Evolutionary conservation across 2,888 invertebrate genomes (phyloP).

Genomic region (Ennomos fuscantarius): DNA sequence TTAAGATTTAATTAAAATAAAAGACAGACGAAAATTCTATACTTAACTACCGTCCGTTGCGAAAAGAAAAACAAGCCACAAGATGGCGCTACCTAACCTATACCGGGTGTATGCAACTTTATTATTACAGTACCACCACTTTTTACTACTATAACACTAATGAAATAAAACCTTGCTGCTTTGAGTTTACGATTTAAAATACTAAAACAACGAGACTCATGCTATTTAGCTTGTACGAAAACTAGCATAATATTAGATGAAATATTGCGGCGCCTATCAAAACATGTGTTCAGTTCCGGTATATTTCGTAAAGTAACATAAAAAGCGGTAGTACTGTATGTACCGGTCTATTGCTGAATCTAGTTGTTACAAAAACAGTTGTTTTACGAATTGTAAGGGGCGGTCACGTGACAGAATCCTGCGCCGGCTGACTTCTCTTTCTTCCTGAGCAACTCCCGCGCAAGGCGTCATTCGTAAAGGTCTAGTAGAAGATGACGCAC

Average conservation of each 20-base stretch:
- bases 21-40: conserved; percentile 15
- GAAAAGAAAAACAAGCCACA: conserved; percentile 8
- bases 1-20: conserved; percentile 10
- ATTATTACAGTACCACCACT: not conserved
- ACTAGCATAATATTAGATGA: too few relatives aligned
- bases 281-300: too few relatives aligned
- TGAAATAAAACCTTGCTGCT: too few relatives aligned
- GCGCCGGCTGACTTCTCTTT: conserved; percentile 46
- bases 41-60: conserved; percentile 13
- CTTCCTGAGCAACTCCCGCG: conserved; percentile 54
- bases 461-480: conserved; percentile 70
- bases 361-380: conserved; percentile 56
- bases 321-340: not conserved
- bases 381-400: conserved; percentile 71
- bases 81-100: conserved; percentile 24
- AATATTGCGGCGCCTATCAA: too few relatives aligned
- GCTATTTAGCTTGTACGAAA: too few relatives aligned
- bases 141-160: too few relatives aligned
- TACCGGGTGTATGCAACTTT: conserved; percentile 9
- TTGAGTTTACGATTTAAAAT: too few relatives aligned
- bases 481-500: conserved; percentile 66
- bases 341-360: conserved; percentile 8
- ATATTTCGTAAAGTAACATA: too few relatives aligned
- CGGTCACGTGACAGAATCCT: conserved; percentile 68
- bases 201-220: too few relatives aligned